A percentile compares a stretch with the other conserved stretches of the same genome.
Conservation (phyloP, 2,113 vertebrate genomes). For the Ochotona curzoniae region DNA sequence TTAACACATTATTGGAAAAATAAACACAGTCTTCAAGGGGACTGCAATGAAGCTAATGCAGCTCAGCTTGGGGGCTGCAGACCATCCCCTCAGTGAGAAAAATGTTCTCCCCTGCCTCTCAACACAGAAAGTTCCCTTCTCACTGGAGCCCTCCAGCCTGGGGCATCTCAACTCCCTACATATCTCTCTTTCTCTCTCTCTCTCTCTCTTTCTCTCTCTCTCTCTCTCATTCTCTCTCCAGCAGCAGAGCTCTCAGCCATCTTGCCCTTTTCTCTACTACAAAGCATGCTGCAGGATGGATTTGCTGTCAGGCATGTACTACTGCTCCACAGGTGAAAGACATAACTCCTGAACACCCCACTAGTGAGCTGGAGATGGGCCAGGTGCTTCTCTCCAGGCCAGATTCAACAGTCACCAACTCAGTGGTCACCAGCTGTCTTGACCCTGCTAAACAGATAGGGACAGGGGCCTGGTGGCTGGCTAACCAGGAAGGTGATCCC, state of each 20-base stretch:
- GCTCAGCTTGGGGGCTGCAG: conserved; percentile 74
- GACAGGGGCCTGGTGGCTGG: neutral
- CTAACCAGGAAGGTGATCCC: neutral
- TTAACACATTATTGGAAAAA: conserved; percentile 88
- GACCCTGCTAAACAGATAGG: neutral
- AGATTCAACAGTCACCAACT: neutral
- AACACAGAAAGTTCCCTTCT: conserved; percentile 1
- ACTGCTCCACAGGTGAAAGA: neutral
- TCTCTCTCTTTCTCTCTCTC: neutral
- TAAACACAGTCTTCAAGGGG: conserved; percentile 81
- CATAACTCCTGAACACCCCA: neutral
- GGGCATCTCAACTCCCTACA: neutral
- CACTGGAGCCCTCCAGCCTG: neutral
- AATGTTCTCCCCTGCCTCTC: conserved; percentile 51
- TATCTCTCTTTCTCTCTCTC: neutral
- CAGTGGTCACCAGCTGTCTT: neutral
- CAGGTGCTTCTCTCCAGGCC: neutral
- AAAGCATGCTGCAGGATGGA: too few relatives aligned
- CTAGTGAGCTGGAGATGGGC: too few relatives aligned
- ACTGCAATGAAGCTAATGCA: conserved; percentile 83
- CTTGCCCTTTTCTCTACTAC: neutral
- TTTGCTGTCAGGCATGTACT: neutral
- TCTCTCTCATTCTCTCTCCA: neutral
- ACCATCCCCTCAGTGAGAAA: conserved; percentile 28
- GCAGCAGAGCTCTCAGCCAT: neutral